Evolutionary conservation across 1,140 invertebrate species (phyloP), one percentile per base, ranked within the genome.

Genomic region (Cydia strobilella): DNA sequence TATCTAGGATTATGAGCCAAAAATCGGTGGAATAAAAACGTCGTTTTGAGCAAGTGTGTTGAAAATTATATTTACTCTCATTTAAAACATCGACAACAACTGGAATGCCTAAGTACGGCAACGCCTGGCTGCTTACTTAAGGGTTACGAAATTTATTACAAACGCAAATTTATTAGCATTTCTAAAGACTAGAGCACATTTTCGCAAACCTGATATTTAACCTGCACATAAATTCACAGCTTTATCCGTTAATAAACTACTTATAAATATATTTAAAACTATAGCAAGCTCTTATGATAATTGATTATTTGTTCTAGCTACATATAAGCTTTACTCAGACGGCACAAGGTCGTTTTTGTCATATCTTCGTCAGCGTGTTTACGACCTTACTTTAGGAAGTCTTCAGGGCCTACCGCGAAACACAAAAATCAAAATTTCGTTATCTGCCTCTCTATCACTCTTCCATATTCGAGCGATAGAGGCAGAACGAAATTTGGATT

Each of bases 121-220:
- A 69, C 65, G 65, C 65, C 65, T 39, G n/a, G 42, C 54, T 59
- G 54, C 65, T 5, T 18, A 15, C 63, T 25, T 35, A 42, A 69
- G 65, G 27, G 18, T 69, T 69, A 35, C 65, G 65, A 69, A 69
- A 69, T 69, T 69, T 69, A 35, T 69, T 69, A 35, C 65, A n/a
- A 69, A 69, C 31, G 20, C 35, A 35, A 31, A 69, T 69, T 69
- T 69, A 69, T 69, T 66, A 42, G 65, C 31, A 35, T 31, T 69
- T 69, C 27, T 35, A 69, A 69, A 69, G 13, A 27, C 65, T 13
- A 5, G 31, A 69, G 23, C 65, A 15, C 31, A 69, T 69, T 69
- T 66, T 69, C 12, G 65, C n/a, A 35, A 69, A 35, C 31, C 65
- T 39, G 65, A 39, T 69, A 27, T 69, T 69, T 69, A 45, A 42